These are phyloP conservation scores for Tuberolachnus salignus DNA, from an alignment of 2,888 invertebrate genomes.

Conservation along the genomic window DNA sequence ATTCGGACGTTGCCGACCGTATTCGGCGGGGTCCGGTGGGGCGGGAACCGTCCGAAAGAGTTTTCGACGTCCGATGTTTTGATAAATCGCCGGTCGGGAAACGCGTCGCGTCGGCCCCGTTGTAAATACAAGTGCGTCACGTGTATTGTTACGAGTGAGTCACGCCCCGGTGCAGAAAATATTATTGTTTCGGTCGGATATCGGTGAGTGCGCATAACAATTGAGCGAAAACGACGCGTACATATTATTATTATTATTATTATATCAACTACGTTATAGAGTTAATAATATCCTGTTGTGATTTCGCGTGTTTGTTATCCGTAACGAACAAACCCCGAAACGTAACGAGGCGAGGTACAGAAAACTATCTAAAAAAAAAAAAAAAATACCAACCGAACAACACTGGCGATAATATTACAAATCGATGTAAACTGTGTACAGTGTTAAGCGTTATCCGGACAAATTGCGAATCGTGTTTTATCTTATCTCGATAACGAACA, in stretches of 20 bases:
- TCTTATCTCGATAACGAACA: no score
- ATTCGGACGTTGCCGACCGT: no score
- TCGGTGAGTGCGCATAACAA: no score
- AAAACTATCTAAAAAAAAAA: no score
- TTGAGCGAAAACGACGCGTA: no score
- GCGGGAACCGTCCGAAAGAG: background rate
- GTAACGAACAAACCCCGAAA: background rate
- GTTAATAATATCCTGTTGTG: background rate
- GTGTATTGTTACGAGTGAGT: conserved; percentile 14
- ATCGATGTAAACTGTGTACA: no score
- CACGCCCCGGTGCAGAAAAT: background rate
- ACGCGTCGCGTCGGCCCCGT: background rate
- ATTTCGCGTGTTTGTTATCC: no score
- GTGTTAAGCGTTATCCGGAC: no score
- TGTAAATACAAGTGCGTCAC: background rate
- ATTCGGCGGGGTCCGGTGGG: background rate
- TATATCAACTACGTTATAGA: no score
- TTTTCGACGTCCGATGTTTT: conserved; percentile 13
- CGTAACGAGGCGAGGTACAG: background rate
- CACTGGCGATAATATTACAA: background rate
- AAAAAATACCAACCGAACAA: no score
- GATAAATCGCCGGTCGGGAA: conserved; percentile 18
- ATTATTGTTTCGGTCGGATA: background rate
- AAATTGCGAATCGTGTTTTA: no score
- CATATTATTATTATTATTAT: no score